Evolutionary conservation across 2,797 vertebrate species (phyloP).

Genomic region (Bryconaethiops microstoma): DNA sequence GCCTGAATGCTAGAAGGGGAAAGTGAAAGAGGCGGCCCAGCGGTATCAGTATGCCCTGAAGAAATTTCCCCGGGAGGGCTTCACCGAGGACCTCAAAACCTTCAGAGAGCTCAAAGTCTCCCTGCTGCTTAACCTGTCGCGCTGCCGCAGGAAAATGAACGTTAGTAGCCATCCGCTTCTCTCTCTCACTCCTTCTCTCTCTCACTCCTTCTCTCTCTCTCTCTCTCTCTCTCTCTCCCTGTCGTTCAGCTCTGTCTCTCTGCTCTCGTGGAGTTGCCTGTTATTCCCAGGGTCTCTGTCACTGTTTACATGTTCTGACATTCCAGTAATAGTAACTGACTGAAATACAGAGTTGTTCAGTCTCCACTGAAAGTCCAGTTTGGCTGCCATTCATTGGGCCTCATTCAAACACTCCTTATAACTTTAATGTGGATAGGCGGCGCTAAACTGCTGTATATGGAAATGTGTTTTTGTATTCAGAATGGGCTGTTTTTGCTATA

Average conservation of each 20-base stretch:
- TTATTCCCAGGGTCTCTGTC: not conserved
- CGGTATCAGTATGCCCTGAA: constrained; percentile 98
- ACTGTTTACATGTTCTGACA: not conserved
- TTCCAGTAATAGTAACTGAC: not conserved
- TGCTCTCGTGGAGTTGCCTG: not conserved
- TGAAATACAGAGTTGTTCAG: not conserved
- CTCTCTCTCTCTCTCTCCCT: not conserved
- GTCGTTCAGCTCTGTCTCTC: not conserved
- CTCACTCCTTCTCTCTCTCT: constrained; percentile 10
- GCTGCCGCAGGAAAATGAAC: constrained; percentile 99
- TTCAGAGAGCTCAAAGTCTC: constrained; percentile 99
- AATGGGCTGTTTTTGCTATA: too few relatives aligned
- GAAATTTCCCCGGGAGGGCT: constrained; percentile 98
- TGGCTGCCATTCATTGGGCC: too few relatives aligned
- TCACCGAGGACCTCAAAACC: constrained; percentile 98
- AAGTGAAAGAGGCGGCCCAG: constrained; percentile 98
- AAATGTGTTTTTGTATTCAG: too few relatives aligned
- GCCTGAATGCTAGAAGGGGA: constrained; percentile 86
- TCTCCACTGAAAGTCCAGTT: not conserved
- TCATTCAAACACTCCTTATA: too few relatives aligned
- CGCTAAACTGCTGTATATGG: too few relatives aligned
- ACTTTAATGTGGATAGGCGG: too few relatives aligned
- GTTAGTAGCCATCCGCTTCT: constrained; percentile 79
- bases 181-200: not conserved
- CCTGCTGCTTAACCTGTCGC: constrained; percentile 96